Evolutionary conservation across 2,888 invertebrate species (phyloP), one percentile per base, ranked within the genome.

Genomic region (Eupithecia centaureata): DNA sequence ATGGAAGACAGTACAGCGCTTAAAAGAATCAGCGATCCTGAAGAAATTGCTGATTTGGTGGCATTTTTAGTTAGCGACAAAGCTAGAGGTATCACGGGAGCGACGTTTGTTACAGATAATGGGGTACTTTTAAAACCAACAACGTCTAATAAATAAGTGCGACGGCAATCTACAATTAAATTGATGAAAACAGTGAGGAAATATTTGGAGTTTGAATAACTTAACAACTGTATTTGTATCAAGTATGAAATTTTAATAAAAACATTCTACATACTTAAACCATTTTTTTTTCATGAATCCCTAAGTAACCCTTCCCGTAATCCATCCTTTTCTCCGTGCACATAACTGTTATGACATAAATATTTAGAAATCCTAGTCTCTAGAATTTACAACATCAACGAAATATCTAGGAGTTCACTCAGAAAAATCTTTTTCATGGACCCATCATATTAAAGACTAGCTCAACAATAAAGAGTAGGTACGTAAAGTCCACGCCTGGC

Each of bases 1-100:
- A 93, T 95, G 8, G 96, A 96, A 82, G 93, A 94, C 32, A 97
- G 97, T 0, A 98, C 98, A 87, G 96, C 98, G 0, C 88, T 98
- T 47, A 96, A 97, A 27, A 94, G 97, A 68, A 94, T 96, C 3
- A 60, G 56, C 22, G 73, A 71, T 25, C 18, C 70, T 59, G 70
- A 73, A 42, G 73, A 73, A 56, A 63, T 97, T 1, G 97, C 98
- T 0, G 94, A 94, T 66, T 94, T 96, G 0, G 97, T 98, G 72
- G 95, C 95, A 13, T 98, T 97, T 86, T 91, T 98, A 66, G 97
- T 97, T 96, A 70, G 73, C 10, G 65, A 73, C 25, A 68, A 71
- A 59, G 73, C 65, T 4, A 96, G 96, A 74, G 97, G 96, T 83
- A 96, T 96, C 15, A 98, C 98, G 4, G 98, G 98, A 2, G 95